Evolutionary conservation across 2,888 invertebrate genomes (phyloP).

Genomic region (Melanotus villosus): DNA sequence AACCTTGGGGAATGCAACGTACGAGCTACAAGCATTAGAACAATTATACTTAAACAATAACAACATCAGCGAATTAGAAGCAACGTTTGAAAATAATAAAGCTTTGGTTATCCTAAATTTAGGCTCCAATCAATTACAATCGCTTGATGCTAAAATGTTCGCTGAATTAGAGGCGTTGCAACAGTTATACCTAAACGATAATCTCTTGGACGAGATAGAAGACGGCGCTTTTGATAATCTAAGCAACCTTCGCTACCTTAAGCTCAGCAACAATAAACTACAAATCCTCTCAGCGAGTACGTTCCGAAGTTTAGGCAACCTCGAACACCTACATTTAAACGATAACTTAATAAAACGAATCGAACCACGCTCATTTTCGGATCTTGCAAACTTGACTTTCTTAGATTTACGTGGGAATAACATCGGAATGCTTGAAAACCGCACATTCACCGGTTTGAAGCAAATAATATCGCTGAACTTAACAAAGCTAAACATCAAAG

Average conservation of each 20-base stretch:
- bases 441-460: conserved; percentile 15
- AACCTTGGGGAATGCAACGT: background rate
- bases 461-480: background rate
- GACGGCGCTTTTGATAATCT: background rate
- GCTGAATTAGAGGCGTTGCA: background rate
- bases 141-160: background rate
- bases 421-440: background rate
- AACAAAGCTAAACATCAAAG: background rate
- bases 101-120: background rate
- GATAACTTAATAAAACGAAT: background rate
- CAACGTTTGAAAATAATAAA: background rate
- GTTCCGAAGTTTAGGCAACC: background rate
- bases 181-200: background rate
- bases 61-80: background rate
- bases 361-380: background rate
- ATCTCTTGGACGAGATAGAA: background rate
- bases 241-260: background rate
- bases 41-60: background rate
- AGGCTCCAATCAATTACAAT: background rate
- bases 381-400: background rate
- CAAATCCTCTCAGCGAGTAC: background rate
- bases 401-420: background rate
- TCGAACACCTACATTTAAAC: background rate
- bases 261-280: conserved; percentile 48
- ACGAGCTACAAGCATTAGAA: background rate